Base-by-base conservation (phyloP, 1,140 invertebrate species). In the Heliconius hewitsoni region DNA sequence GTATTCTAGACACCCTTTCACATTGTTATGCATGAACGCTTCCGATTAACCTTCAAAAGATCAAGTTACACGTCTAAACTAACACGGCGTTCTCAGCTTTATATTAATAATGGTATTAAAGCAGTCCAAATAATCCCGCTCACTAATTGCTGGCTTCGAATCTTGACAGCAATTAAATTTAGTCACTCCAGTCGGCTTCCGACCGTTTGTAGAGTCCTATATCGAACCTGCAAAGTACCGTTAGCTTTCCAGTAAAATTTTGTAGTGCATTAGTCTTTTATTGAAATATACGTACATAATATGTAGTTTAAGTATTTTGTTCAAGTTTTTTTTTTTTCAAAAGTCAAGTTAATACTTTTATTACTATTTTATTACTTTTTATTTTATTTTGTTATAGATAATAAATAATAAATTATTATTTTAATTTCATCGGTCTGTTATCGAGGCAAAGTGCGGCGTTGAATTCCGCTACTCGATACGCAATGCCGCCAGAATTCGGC, bases 101-200 rank as follows among this genome's bases (percentile, higher is more conserved):
- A 79, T 85, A 85, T 89, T 87, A 82, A 81, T 83, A 86, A 86
- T 84, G 74, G 83, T 81, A 84, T 88, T 85, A 85, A 83, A 83
- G 78, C 76, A 78, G 78, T 77, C 84, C 83, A 83, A 91, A 89
- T 87, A 85, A 86, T 86, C 87, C 83, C 84, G 81, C 83, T 84
- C 80, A 80, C 81, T 90, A 89, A 91, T 90, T 88, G 87, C 86
- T 88, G 81, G 82, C 80, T 85, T 79, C 81, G 80, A 81, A 84
- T 88, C 85, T 87, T 85, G 81, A 85, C 84, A 78, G 81, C 86
- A 88, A 91, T 90, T 90, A 88, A 88, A 87, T 90, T 89, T 87
- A 82, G 81, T 87, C 85, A 83, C 77, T 80, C 76, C 78, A 82
- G 73, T 82, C 80, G 76, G 74, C 80, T 78, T 57, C 77, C 76